Conservation (phyloP, 2,113 vertebrate genomes). For the Ammodytes marinus region DNA sequence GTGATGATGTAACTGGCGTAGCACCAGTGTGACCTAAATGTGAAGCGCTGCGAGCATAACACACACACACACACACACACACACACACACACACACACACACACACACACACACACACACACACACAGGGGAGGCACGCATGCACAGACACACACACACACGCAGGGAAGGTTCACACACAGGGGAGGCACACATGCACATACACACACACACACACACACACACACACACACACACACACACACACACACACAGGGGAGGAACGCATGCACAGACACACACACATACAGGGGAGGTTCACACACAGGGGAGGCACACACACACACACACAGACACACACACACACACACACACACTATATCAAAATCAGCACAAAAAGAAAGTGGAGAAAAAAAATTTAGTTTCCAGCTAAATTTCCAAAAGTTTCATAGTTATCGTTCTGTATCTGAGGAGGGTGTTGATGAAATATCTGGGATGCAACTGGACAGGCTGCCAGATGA, state of each 20-base stretch:
- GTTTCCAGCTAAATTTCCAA: too few relatives aligned
- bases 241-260: constrained; percentile 22
- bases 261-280: not conserved
- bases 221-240: constrained; percentile 32
- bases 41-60: constrained; percentile 69
- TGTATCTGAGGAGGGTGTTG: not conserved
- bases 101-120: constrained; percentile 17
- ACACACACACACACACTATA: not conserved
- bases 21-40: constrained; percentile 75
- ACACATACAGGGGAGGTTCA: not conserved
- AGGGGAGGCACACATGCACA: constrained; percentile 22
- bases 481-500: not conserved
- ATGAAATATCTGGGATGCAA: not conserved
- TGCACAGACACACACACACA: not conserved
- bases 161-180: constrained; percentile 1
- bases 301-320: too few relatives aligned
- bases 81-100: constrained; percentile 23
- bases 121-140: too few relatives aligned
- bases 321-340: not conserved
- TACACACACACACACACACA: constrained; percentile 20
- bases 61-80: not conserved
- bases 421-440: too few relatives aligned
- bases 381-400: not conserved
- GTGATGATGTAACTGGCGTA: constrained; percentile 77
- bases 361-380: constrained; percentile 33